Evolutionary conservation across 37 sponge, comb jelly and placozoan species (phyloP), one percentile per base, ranked within the genome.

Genomic region (Lycopodina hypogea): DNA sequence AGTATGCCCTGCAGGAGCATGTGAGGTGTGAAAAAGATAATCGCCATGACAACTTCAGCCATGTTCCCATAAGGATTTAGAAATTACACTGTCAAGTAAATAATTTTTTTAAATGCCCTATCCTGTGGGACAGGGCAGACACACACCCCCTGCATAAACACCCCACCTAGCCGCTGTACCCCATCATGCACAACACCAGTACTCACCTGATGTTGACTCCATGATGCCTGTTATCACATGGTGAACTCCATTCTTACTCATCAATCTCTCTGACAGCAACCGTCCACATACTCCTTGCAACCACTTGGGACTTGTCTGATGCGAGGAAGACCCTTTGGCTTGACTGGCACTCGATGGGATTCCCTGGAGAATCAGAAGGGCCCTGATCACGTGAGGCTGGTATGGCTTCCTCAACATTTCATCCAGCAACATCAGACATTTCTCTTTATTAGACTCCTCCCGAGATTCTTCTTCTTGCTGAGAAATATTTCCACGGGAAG

Each of bases 251-350:
- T 84, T 84, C 52, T 62, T 59, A 28, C 84, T 56, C 82, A 94
- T 71, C 18, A 94, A 85, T 57, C 79, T 29, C 37, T 80, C 71
- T 36, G 94, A 90, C 34, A 94, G 74, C 56, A 90, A 69, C 75
- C 56, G 42, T 29, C 94, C 94, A 79, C 94, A 90, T 0, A 76
- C 76, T 52, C 34, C 74, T 23, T 55, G 78, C 4, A 90, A 59
- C 94, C 94, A 94, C 59, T 37, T 75, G 6, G 56, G 18, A 22
- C 56, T 42, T 12, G 42, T 37, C 8, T 9, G 39, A 45, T 8
- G 3, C 23, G 1, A 1, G 35, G 38, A 15, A 14, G 42, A 39
- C 2, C n/a, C 48, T 70, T n/a, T 39, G n/a, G 21, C 37, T 36
- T 66, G 12, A 42, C 17, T 29, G 1, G 28, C 45, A 34, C 30